A percentile compares a stretch with the other conserved stretches of the same genome.
phyloP scores from a whole-genome alignment of 2,888 invertebrate genomes.

The Nemurella pictetii region DNA sequence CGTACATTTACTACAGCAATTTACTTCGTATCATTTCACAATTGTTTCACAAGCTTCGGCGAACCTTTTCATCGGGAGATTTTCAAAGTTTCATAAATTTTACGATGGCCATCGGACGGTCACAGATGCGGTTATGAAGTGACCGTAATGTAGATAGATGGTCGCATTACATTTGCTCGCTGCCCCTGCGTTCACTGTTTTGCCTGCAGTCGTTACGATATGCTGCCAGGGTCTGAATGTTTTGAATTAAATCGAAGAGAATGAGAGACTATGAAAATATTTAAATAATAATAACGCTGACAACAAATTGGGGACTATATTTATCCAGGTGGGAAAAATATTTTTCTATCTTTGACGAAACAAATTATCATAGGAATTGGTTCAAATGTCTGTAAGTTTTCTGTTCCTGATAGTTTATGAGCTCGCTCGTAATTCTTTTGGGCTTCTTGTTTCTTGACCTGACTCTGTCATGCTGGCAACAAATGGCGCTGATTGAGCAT shows the following conservation, averaged over 20 bases:
- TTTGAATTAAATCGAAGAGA: not conserved
- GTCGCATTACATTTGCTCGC: constrained; percentile 17
- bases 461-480: not conserved
- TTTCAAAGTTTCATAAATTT: constrained; percentile 25
- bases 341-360: not conserved
- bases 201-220: not conserved
- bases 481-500: not conserved
- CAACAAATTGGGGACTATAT: constrained; percentile 15
- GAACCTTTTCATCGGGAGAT: constrained; percentile 17
- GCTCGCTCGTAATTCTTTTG: not conserved
- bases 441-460: not conserved
- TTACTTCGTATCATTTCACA: constrained; percentile 26
- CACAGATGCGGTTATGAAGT: constrained; percentile 22
- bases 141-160: constrained; percentile 24
- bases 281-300: not conserved
- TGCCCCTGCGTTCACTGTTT: not conserved
- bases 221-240: not conserved
- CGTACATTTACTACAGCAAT: not conserved
- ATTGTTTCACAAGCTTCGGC: constrained; percentile 23
- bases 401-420: not conserved
- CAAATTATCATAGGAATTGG: constrained; percentile 13
- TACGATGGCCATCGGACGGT: constrained; percentile 1
- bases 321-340: constrained; percentile 11
- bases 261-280: not conserved
- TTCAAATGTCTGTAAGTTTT: not conserved